Conservation (phyloP, 2,888 invertebrate species). For the Lamellibrachia columna region DNA sequence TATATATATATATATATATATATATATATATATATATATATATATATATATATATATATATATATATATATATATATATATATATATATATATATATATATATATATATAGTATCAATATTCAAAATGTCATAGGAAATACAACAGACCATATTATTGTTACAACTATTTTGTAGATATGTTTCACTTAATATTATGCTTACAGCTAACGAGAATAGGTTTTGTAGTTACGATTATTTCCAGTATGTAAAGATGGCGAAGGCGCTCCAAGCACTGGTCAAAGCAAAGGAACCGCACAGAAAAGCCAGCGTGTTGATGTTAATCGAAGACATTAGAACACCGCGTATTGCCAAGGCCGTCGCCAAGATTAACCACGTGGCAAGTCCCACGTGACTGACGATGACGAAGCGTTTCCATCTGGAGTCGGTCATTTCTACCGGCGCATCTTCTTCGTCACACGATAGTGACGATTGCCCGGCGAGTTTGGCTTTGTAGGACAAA, state of each 20-base stretch:
- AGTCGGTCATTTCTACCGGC: neutral
- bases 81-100: no score
- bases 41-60: no score
- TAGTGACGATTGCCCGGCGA: neutral
- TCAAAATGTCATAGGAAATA: no score
- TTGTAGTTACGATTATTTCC: neutral
- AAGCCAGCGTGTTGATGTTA: neutral
- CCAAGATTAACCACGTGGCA: neutral
- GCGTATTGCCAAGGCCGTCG: neutral
- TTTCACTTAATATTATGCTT: no score
- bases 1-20: no score
- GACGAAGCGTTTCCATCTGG: neutral
- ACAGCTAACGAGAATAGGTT: no score
- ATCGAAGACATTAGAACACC: neutral
- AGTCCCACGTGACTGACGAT: neutral
- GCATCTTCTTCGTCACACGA: neutral
- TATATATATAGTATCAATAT: no score
- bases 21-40: no score
- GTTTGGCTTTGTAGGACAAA: neutral
- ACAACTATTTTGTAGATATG: no score
- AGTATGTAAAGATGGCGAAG: neutral
- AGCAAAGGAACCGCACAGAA: neutral
- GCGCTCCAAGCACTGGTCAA: neutral
- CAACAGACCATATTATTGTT: no score
- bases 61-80: no score